These are phyloP conservation scores for Troides aeacus DNA, from an alignment of 2,888 invertebrate genomes.

Conservation along the genomic window DNA sequence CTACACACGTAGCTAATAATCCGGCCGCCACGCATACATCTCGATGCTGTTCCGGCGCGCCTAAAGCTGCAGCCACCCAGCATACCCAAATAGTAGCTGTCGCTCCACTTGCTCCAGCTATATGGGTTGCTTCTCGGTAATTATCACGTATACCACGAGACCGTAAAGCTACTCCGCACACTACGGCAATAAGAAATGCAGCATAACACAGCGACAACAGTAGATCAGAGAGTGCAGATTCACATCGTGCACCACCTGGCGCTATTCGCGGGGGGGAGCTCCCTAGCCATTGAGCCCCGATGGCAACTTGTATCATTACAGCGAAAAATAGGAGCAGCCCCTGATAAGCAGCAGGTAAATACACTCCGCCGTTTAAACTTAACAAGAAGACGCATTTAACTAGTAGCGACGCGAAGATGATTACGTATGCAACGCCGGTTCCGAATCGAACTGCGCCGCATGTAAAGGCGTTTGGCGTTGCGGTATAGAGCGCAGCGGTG, in stretches of 20 bases:
- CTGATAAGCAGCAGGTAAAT: slow-evolving; percentile 95
- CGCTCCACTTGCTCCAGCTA: slow-evolving; percentile 92
- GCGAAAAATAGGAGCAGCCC: slow-evolving; percentile 93
- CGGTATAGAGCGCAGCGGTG: slow-evolving; percentile 87
- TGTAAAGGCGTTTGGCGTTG: slow-evolving; percentile 87
- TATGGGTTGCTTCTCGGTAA: slow-evolving; percentile 95
- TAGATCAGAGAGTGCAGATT: slow-evolving; percentile 85
- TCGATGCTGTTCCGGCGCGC: slow-evolving; percentile 87
- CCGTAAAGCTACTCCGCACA: slow-evolving; percentile 90
- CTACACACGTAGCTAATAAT: slow-evolving; percentile 89
- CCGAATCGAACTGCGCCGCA: slow-evolving; percentile 91
- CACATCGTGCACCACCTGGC: slow-evolving; percentile 74
- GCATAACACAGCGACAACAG: slow-evolving; percentile 90
- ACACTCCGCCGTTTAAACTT: slow-evolving; percentile 94
- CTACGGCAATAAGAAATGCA: slow-evolving; percentile 90
- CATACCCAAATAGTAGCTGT: slow-evolving; percentile 92
- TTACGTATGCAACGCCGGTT: slow-evolving; percentile 89
- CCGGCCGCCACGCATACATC: slow-evolving; percentile 96
- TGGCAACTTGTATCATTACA: slow-evolving; percentile 92
- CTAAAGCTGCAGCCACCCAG: slow-evolving; percentile 90
- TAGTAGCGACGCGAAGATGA: slow-evolving; percentile 93
- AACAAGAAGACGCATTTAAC: slow-evolving; percentile 97
- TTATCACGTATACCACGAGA: slow-evolving; percentile 95
- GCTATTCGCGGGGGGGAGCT: slow-evolving; percentile 84
- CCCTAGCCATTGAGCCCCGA: slow-evolving; percentile 91